These are phyloP conservation scores for Vimba vimba DNA, from an alignment of 2,113 vertebrate genomes.

Conservation along the genomic window DNA sequence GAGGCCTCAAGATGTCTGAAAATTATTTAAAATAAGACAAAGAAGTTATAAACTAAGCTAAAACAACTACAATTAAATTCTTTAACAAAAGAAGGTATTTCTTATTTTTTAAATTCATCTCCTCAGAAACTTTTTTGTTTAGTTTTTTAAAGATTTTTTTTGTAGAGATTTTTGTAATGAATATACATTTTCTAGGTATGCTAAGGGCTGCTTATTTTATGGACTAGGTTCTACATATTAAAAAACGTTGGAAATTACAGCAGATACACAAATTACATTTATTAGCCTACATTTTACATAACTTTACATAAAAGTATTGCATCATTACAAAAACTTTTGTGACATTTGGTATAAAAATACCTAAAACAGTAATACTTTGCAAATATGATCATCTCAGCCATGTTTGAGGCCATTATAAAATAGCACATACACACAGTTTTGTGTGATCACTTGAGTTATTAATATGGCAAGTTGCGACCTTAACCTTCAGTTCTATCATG, in stretches of 20 bases:
- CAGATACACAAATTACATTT: no score
- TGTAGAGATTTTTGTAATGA: no score
- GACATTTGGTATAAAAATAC: not conserved
- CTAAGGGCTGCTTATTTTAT: not conserved
- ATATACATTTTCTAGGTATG: no score
- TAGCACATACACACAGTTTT: not conserved
- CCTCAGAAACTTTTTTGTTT: not conserved
- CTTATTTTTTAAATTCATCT: not conserved
- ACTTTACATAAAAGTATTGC: no score
- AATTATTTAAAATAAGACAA: no score
- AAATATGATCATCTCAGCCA: not conserved
- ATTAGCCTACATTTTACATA: no score
- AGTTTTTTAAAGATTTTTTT: not conserved
- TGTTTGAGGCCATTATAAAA: not conserved
- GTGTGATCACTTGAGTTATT: not conserved
- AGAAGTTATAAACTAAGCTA: no score
- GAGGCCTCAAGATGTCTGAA: no score
- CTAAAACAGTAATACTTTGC: not conserved
- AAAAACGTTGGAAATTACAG: no score
- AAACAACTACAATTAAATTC: no score
- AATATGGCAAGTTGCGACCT: not conserved
- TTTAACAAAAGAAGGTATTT: no score
- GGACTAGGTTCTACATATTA: not conserved
- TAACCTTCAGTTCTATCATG: not conserved
- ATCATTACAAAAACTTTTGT: not conserved